Evolutionary conservation across 2,888 invertebrate genomes (phyloP).

Genomic region (Oscheius myriophilus): DNA sequence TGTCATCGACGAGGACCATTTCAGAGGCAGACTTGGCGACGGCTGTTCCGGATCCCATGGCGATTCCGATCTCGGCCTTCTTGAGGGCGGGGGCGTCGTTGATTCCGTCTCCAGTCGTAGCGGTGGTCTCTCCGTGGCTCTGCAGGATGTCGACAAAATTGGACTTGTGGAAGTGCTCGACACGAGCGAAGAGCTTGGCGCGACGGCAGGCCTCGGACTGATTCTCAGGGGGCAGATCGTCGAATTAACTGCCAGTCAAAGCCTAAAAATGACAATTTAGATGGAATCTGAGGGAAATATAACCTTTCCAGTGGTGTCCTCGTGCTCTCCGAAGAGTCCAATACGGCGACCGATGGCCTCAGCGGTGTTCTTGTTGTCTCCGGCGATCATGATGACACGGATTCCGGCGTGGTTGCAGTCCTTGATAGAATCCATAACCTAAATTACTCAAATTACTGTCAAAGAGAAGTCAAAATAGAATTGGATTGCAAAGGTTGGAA

Average conservation of each 20-base stretch:
- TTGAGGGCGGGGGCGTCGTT: conserved; percentile 96
- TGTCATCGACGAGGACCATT: conserved; percentile 99
- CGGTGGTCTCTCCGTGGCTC: conserved; percentile 92
- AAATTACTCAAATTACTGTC: conserved; percentile 73
- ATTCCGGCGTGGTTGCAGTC: conserved; percentile 98
- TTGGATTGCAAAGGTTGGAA: too few relatives aligned
- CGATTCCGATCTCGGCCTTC: conserved; percentile 82
- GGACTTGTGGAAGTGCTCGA: conserved; percentile 98
- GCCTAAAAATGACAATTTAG: conserved; percentile 75
- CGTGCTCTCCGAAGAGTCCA: conserved; percentile 91
- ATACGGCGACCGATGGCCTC: conserved; percentile 99
- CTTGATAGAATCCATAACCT: conserved; percentile 82
- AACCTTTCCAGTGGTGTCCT: conserved; percentile 63
- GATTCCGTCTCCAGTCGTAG: conserved; percentile 99
- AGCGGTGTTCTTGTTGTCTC: conserved; percentile 99
- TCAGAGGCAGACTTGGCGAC: conserved; percentile 99
- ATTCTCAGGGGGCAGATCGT: conserved; percentile 88
- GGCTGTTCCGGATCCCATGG: conserved; percentile 99
- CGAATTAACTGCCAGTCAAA: conserved; percentile 98
- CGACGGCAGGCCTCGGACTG: conserved; percentile 87
- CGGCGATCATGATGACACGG: conserved; percentile 99
- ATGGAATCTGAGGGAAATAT: conserved; percentile 73
- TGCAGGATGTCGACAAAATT: conserved; percentile 99
- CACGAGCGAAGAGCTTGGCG: conserved; percentile 91
- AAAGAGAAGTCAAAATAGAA: too few relatives aligned